phyloP scores from a whole-genome alignment of 2,888 invertebrate genomes.

The Octonoba sinensis region DNA sequence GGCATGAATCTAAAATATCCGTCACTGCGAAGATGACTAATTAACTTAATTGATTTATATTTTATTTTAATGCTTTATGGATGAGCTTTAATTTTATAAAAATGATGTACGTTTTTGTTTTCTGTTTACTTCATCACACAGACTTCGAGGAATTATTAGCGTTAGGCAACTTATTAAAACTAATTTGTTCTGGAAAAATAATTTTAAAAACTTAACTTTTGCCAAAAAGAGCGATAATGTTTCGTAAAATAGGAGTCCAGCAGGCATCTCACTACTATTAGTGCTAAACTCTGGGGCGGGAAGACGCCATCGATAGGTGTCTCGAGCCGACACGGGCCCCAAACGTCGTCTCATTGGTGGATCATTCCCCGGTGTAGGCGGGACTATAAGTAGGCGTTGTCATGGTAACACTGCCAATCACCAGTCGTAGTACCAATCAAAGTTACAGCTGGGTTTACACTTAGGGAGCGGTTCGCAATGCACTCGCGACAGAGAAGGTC shows the following conservation, averaged over 20 bases:
- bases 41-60: too few relatives aligned
- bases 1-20: too few relatives aligned
- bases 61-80: too few relatives aligned
- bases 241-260: constrained; percentile 21
- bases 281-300: constrained; percentile 65
- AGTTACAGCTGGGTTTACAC: constrained; percentile 43
- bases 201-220: background rate
- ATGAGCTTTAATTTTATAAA: too few relatives aligned
- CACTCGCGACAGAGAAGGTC: constrained; percentile 54
- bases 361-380: constrained; percentile 45
- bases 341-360: constrained; percentile 60
- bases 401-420: constrained; percentile 62
- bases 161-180: too few relatives aligned
- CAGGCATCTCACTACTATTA: constrained; percentile 51
- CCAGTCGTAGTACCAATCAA: constrained; percentile 56
- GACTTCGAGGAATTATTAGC: too few relatives aligned
- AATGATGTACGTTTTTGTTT: too few relatives aligned
- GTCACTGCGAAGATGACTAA: too few relatives aligned
- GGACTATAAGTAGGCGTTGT: constrained; percentile 50
- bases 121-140: too few relatives aligned
- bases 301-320: constrained; percentile 63
- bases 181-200: too few relatives aligned
- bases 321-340: constrained; percentile 60
- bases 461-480: constrained; percentile 35
- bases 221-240: background rate